Evolutionary conservation across 1,140 invertebrate species (phyloP).

Genomic region (Tetranychus cinnabarinus): DNA sequence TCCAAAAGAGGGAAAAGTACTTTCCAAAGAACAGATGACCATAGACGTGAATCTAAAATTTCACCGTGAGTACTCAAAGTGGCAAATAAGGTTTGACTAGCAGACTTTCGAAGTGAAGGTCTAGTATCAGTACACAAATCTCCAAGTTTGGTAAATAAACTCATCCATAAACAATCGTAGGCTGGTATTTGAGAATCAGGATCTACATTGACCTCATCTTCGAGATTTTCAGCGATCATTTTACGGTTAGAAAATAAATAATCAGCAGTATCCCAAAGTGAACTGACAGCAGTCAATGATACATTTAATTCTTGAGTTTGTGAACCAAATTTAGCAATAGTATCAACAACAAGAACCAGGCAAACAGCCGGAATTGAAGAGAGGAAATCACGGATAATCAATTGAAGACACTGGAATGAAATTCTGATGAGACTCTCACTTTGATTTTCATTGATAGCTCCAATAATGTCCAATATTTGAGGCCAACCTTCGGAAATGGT

Average conservation of each 20-base stretch:
- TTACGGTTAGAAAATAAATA: conserved; percentile 86
- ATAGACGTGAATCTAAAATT: conserved; percentile 57
- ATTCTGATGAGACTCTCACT: conserved; percentile 73
- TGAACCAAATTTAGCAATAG: conserved; percentile 79
- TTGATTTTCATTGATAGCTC: conserved; percentile 71
- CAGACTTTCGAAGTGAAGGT: conserved; percentile 89
- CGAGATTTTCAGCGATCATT: conserved; percentile 38
- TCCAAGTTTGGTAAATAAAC: conserved; percentile 53
- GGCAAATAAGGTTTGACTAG: conserved; percentile 90
- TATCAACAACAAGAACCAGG: conserved; percentile 70
- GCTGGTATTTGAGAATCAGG: conserved; percentile 29
- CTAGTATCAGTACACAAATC: conserved; percentile 82
- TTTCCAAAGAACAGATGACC: conserved; percentile 68
- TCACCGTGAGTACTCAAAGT: conserved; percentile 85
- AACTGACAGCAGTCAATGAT: conserved; percentile 83
- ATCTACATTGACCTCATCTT: background rate
- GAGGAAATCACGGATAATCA: conserved; percentile 88
- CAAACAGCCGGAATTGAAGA: conserved; percentile 63
- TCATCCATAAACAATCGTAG: conserved; percentile 88
- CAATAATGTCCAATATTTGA: conserved; percentile 73
- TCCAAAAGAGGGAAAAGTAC: conserved; percentile 81
- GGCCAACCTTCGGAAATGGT: conserved; percentile 71
- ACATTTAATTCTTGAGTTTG: conserved; percentile 95
- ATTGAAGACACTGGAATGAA: conserved; percentile 83
- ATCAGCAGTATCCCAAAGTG: conserved; percentile 96